Percentiles rank a stretch among this genome's conserved stretches.
Conservation (phyloP, 2,113 vertebrate genomes). For the Empidonax traillii region DNA sequence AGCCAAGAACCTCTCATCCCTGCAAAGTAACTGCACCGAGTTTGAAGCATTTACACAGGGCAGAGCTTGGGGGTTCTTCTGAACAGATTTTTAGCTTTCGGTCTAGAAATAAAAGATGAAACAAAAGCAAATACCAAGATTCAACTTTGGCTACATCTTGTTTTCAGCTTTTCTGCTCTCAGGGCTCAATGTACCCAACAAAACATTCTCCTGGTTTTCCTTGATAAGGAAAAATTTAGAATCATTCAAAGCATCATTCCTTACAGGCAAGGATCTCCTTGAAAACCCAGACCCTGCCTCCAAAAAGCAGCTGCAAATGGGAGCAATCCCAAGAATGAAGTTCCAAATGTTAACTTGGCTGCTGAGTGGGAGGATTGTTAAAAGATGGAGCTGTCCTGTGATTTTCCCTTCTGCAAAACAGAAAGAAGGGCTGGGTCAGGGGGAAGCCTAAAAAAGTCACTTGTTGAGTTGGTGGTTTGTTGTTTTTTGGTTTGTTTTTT, state of each 20-base stretch:
- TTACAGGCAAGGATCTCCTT: background rate
- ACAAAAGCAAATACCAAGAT: too few species aligned
- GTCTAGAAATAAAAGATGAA: background rate
- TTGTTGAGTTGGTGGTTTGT: background rate
- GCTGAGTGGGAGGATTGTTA: background rate
- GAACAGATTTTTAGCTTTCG: background rate
- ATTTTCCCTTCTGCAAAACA: conserved; percentile 6
- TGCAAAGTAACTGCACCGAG: background rate
- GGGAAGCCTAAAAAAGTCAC: background rate
- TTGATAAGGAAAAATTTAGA: background rate
- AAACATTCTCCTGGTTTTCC: background rate
- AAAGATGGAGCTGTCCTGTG: background rate
- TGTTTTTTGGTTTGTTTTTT: background rate
- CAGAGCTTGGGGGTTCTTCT: background rate
- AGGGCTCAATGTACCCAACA: background rate
- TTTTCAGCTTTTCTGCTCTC: background rate
- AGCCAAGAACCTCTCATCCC: conserved; percentile 5
- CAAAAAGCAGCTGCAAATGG: background rate
- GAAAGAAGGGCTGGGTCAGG: background rate
- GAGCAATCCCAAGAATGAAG: background rate
- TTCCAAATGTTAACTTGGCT: background rate
- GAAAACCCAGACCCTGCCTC: background rate
- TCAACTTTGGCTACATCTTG: background rate
- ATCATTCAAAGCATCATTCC: background rate
- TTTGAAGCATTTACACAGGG: background rate